Percentiles rank a stretch among this genome's conserved stretches.
phyloP scores from a whole-genome alignment of 2,113 vertebrate species.

The Nanorana parkeri region DNA sequence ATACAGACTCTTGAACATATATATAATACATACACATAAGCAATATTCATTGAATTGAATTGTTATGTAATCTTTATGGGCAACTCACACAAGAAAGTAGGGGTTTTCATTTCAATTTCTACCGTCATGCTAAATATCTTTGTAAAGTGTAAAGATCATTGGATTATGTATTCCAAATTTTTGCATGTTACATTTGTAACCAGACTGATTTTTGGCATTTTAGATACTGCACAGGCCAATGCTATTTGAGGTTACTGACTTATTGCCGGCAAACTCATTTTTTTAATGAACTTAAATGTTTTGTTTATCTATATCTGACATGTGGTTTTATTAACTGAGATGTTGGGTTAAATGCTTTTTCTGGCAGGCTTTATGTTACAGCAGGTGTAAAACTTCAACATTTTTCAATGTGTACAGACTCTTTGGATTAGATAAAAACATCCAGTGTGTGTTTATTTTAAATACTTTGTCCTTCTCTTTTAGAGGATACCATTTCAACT shows the following conservation, averaged over 20 bases:
- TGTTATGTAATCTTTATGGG: too few species aligned
- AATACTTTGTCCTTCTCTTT: conserved; percentile 41
- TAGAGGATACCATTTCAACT: conserved; percentile 26
- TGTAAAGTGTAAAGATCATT: too few species aligned
- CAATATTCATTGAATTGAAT: too few species aligned
- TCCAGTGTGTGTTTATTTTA: conserved; percentile 33
- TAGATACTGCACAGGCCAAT: background rate
- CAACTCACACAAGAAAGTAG: too few species aligned
- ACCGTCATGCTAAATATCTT: too few species aligned
- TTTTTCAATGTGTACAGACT: background rate
- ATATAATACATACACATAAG: too few species aligned
- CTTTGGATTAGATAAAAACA: conserved; percentile 11
- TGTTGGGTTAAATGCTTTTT: background rate
- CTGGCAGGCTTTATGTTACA: conserved; percentile 28
- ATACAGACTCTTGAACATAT: too few species aligned
- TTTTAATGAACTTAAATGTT: background rate
- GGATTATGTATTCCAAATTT: too few species aligned
- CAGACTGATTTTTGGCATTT: background rate
- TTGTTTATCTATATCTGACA: conserved; percentile 17
- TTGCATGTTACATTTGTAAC: too few species aligned
- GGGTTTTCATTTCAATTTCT: too few species aligned
- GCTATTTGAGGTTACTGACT: conserved; percentile 9
- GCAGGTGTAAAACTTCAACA: conserved; percentile 31
- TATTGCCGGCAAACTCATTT: background rate
- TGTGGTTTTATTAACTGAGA: background rate